Evolutionary conservation across 2,888 invertebrate genomes (phyloP), one percentile per base, ranked within the genome.

Genomic region (Nomada ferruginata): DNA sequence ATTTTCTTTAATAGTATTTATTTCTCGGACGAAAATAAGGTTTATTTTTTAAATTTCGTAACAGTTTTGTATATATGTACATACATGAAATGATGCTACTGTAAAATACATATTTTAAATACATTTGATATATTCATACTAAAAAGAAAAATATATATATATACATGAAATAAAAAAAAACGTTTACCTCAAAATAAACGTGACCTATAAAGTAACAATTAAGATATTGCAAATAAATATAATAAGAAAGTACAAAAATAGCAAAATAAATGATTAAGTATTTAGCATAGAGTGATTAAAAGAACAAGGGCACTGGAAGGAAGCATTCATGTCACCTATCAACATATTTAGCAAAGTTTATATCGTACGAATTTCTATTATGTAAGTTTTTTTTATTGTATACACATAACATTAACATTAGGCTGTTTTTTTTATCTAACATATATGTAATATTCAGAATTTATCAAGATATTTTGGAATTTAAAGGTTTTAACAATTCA

Each of bases 61-160:
- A 78, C 0, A 60, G 36, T 73, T 64, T 65, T 82, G 50, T 82
- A 82, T 53, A 82, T 71, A 77, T 82, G 77, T 77, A 70, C 61
- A 63, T 79, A 68, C 61, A 63, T 79, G 64, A 57, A 61, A 71
- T 47, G 55, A 71, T 26, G 15, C 2, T 59, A 63, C 52, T 82
- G 61, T 71, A 65, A 68, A n/a, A 61, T 64, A 59, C 71, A 59
- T 71, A 57, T 75, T 71, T 74, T 13, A 76, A 65, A 76, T 76
- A 70, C 68, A 76, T 76, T 73, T 76, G 20, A 52, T 80, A 74
- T n/a, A 65, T 79, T 52, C 61, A 15, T 61, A 66, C 42, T 36
- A 18, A 60, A 57, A 44, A 29, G 29, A 29, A 7, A 29, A 81
- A 81, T 29, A n/a, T 26, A 20, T 65, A 29, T 47, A 47, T 47